Base-by-base conservation (phyloP, 1,140 invertebrate species). In the Papilio polyxenes region DNA sequence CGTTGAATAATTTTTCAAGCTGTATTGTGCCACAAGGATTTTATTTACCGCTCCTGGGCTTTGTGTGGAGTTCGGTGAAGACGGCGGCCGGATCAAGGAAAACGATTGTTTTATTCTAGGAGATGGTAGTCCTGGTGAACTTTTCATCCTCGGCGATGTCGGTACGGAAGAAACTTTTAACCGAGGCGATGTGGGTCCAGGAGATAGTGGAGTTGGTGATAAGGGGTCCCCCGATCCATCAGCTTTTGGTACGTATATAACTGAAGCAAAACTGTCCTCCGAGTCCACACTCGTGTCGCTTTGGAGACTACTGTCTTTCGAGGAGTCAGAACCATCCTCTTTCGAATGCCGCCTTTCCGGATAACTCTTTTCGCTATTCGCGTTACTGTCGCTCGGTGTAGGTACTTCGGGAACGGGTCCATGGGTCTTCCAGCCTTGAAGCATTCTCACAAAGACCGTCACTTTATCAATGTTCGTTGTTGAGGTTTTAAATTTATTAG, bases 261-360 rank as follows among this genome's bases (percentile, higher is more conserved):
- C 98, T 75, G 98, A 98, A 51, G 97, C 97, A 90, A 98, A 98
- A 93, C 97, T 98, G 86, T 98, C 98, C 93, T 98, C 98, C 2
- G 97, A 98, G 91, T 98, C 98, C 3, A 98, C 97, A 92, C 98
- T 98, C 0, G 98, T 98, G 87, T 98, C 98, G 92, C 98, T 98
- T 91, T 98, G 98, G 74, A 98, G 95, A 91, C 98, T 98, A 88
- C 97, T 98, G 88, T 98, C 98, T 94, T 98, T 98, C 2, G 97
- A 98, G 0, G 98, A 98, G 89, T 98, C 98, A 0, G 98, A 98
- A 9, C 97, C 97, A 84, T 98, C 98, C 91, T 98, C 98, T 86
- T 86, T 89, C 13, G 91, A 93, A 88, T 94, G 91, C 81, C 91
- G 85, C 86, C 91, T 86, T 85, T 93, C 92, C 44, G 88, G 92